Conservation (phyloP, 1,140 invertebrate species). For the Dinothrombium tinctorium region DNA sequence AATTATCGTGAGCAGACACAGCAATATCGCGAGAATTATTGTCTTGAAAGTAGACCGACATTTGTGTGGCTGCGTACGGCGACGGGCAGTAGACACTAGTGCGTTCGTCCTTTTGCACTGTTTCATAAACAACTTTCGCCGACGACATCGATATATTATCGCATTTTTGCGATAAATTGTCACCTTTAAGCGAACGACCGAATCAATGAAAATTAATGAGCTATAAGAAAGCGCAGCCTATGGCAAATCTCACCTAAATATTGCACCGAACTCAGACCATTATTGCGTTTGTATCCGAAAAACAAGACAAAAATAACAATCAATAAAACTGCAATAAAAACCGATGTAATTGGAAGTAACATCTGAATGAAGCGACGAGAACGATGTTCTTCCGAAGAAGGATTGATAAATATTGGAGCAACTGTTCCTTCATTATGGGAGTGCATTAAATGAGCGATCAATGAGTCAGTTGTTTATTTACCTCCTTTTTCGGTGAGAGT, state of each 20-base stretch:
- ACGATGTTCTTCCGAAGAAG: not conserved
- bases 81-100: slow-evolving; percentile 8
- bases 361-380: slow-evolving; percentile 1
- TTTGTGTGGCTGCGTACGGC: slow-evolving; percentile 2
- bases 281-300: not conserved
- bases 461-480: slow-evolving; percentile 1
- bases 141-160: slow-evolving; percentile 4
- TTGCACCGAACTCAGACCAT: not conserved
- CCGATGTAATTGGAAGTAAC: not conserved
- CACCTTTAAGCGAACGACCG: not conserved
- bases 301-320: not conserved
- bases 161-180: no score
- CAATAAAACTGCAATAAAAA: not conserved
- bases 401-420: not conserved
- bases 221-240: not conserved
- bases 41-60: slow-evolving; percentile 4
- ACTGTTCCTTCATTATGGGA: not conserved
- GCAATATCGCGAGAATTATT: not conserved
- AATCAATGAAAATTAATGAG: not conserved
- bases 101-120: not conserved
- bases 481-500: slow-evolving; percentile 54
- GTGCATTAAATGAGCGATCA: not conserved
- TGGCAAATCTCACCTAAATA: not conserved
- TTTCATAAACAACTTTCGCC: slow-evolving; percentile 3
- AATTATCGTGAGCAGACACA: not conserved